A percentile compares a stretch with the other conserved stretches of the same genome.
phyloP scores from a whole-genome alignment of 2,888 invertebrate genomes.

The Amphipyra tragopoginis region DNA sequence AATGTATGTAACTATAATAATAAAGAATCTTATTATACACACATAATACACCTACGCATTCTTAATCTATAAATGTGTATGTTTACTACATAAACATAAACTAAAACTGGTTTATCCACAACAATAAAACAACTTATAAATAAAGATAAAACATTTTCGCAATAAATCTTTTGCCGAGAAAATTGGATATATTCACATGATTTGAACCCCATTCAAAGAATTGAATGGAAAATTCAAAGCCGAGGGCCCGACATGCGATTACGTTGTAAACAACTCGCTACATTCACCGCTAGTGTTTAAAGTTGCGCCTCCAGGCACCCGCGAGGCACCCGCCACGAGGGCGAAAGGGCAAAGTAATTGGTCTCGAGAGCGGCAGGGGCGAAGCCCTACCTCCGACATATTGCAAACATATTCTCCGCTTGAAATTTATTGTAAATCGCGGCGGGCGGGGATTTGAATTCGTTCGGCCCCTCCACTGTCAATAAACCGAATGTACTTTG shows the following conservation, averaged over 20 bases:
- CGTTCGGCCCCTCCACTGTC: conserved; percentile 74
- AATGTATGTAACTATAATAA: too few relatives aligned
- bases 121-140: conserved; percentile 29
- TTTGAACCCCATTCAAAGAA: conserved; percentile 75
- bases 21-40: not conserved
- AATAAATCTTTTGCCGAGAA: conserved; percentile 50
- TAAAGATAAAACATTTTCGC: conserved; percentile 48
- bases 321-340: conserved; percentile 42
- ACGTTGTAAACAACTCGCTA: conserved; percentile 83
- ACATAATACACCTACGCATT: not conserved
- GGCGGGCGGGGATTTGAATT: conserved; percentile 83
- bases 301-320: conserved; percentile 67
- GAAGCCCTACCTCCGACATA: conserved; percentile 75
- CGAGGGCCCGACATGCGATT: conserved; percentile 69
- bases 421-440: conserved; percentile 88
- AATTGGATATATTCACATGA: conserved; percentile 66
- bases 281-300: conserved; percentile 82
- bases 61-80: not conserved
- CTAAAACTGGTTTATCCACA: conserved; percentile 13
- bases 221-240: conserved; percentile 71
- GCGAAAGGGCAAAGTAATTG: conserved; percentile 75
- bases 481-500: conserved; percentile 88
- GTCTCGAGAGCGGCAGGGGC: conserved; percentile 63
- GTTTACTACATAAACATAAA: conserved; percentile 3
- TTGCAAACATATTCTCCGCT: conserved; percentile 88